A percentile compares a stretch with the other conserved stretches of the same genome.
These are phyloP conservation scores for Silurus asotus DNA, from an alignment of 2,113 vertebrate species.

Conservation along the genomic window DNA sequence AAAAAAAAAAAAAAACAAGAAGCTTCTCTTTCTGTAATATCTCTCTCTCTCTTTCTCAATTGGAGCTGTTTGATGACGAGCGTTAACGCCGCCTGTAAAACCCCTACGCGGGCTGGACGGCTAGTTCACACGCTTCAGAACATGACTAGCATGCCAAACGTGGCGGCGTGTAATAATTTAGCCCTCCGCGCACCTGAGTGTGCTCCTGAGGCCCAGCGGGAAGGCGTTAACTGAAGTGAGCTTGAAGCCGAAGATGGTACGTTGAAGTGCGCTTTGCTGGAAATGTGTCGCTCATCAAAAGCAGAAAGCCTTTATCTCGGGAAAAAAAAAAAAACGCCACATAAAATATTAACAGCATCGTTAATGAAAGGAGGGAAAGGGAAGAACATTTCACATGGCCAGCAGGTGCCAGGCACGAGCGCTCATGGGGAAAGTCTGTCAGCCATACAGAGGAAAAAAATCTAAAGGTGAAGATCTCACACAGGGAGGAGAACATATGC, in stretches of 20 bases:
- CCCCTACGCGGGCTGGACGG: neutral
- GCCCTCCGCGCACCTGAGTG: neutral
- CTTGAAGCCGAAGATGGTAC: conserved; percentile 39
- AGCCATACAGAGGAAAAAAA: neutral
- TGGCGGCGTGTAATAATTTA: neutral
- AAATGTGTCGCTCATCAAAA: conserved; percentile 42
- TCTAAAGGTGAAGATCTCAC: neutral
- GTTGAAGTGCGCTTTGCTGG: conserved; percentile 29
- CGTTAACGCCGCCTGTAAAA: neutral
- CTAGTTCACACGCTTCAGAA: conserved; percentile 11
- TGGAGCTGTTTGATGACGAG: conserved; percentile 19
- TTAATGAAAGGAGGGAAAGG: conserved; percentile 17
- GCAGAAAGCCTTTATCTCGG: conserved; percentile 19
- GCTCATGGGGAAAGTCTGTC: neutral
- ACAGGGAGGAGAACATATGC: neutral
- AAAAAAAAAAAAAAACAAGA: conserved; percentile 20
- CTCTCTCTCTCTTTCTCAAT: neutral
- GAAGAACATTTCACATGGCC: conserved; percentile 22
- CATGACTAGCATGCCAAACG: conserved; percentile 10
- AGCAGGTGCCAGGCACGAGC: conserved; percentile 37
- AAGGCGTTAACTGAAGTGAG: conserved; percentile 38
- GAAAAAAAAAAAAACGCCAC: conserved; percentile 46
- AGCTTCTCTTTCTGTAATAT: neutral
- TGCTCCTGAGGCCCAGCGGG: conserved; percentile 28
- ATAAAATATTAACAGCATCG: conserved; percentile 52